These are phyloP conservation scores for Camponotus floridanus DNA, from an alignment of 1,140 invertebrate genomes.

Conservation along the genomic window DNA sequence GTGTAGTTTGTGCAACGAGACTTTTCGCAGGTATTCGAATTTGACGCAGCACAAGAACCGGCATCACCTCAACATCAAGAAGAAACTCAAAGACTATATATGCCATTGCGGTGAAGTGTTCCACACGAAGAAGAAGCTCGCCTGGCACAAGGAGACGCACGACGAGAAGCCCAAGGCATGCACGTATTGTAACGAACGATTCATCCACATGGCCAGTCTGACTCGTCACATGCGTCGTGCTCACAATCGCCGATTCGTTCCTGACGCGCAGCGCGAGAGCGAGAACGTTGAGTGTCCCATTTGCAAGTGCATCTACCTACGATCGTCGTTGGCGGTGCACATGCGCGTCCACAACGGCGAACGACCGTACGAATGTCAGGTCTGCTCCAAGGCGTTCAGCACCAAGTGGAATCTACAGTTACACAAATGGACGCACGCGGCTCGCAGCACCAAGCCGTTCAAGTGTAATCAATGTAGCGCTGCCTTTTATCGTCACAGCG, in stretches of 20 bases:
- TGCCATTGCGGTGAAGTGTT: conserved; percentile 93
- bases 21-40: conserved; percentile 94
- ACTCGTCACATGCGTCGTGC: conserved; percentile 93
- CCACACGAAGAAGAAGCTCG: conserved; percentile 92
- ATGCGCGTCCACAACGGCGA: conserved; percentile 92
- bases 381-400: conserved; percentile 94
- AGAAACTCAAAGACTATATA: conserved; percentile 91
- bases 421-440: conserved; percentile 96
- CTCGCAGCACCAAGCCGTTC: conserved; percentile 93
- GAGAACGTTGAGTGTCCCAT: conserved; percentile 93
- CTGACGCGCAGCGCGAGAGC: conserved; percentile 87
- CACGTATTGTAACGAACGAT: conserved; percentile 93
- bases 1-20: conserved; percentile 93
- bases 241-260: conserved; percentile 92
- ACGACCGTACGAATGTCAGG: conserved; percentile 91
- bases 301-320: conserved; percentile 92
- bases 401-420: conserved; percentile 96
- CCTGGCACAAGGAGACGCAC: conserved; percentile 95
- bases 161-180: conserved; percentile 94
- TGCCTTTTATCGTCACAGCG: conserved; percentile 92
- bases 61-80: conserved; percentile 89
- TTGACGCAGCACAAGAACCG: conserved; percentile 93
- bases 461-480: conserved; percentile 94
- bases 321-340: conserved; percentile 92
- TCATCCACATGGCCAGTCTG: conserved; percentile 92